Base-by-base conservation (phyloP, 2,797 vertebrate species). In the Triplophysa bombifrons region DNA sequence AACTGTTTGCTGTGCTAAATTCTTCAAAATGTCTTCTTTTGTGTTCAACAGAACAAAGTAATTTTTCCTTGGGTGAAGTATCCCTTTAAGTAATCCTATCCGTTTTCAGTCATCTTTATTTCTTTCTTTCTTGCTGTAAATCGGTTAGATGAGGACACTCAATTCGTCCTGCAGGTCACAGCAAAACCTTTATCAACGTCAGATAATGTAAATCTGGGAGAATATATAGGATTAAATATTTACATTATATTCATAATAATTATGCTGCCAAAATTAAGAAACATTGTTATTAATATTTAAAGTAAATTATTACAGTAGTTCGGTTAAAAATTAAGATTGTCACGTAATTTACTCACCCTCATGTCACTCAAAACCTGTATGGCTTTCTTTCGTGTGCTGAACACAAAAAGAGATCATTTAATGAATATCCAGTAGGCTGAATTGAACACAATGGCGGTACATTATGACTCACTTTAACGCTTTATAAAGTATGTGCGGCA, bases 41-140 rank as follows among this genome's bases (percentile, higher is more conserved):
- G 30, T 30, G 30, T 30, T 30, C 30, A 30, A 30, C 30, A 30
- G 30, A 30, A 30, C 30, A 4, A 30, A 30, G 30, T 30, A 30
- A 30, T 30, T 30, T 30, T 30, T 4, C 3, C 30, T 22, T 22
- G 22, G 22, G 22, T 22, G 22, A 22, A 30, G 30, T 30, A 30
- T 30, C 4, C 30, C 30, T 48, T 55, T 46, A 12, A 77, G 50
- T 44, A 73, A 71, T 70, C 25, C 56, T 44, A 70, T n/a, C n/a
- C 30, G 4, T 30, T 30, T 30, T 4, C 55, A 19, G 50, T 56
- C n/a, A 12, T 56, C n/a, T 20, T 56, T 58, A 12, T 11, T 56
- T 55, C 55, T 56, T 3, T 58, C 22, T 12, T 10, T 22, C 56
- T 25, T 22, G 11, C 30, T 30, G 30, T 30, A 50, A 3, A 50